A percentile compares a stretch with the other conserved stretches of the same genome.
Evolutionary conservation across 2,888 invertebrate genomes (phyloP).

Genomic region (Megaustenia siamemsis): DNA sequence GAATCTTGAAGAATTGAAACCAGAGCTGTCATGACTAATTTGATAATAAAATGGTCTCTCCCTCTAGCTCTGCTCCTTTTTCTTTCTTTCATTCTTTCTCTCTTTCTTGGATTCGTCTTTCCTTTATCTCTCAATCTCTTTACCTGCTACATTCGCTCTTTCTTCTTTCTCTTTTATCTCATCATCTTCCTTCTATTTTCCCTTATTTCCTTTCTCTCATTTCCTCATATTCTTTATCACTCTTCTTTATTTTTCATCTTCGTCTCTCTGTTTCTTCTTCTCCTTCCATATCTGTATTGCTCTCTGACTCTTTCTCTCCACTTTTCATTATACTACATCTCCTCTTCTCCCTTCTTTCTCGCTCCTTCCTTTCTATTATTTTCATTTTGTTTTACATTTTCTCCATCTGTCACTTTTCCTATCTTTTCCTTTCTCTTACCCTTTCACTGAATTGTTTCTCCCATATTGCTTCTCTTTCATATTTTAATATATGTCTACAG

Average conservation of each 20-base stretch:
- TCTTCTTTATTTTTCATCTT: no score
- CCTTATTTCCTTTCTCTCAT: no score
- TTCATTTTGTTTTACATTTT: neutral
- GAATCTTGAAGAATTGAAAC: neutral
- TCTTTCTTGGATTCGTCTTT: neutral
- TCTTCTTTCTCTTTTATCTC: no score
- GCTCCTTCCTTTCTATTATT: neutral
- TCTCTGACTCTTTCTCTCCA: neutral
- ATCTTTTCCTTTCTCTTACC: neutral
- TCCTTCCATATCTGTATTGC: neutral
- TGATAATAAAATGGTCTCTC: no score
- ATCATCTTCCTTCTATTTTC: no score
- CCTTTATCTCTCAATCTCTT: neutral
- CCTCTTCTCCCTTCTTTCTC: neutral
- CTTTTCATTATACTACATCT: neutral
- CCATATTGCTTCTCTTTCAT: neutral
- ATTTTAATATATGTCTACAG: no score
- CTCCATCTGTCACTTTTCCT: no score
- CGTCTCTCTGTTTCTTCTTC: no score
- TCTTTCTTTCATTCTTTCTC: neutral
- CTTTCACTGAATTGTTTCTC: neutral
- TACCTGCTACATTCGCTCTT: neutral
- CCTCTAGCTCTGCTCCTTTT: neutral
- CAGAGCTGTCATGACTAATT: neutral
- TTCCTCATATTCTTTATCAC: no score